Evolutionary conservation across 2,888 invertebrate species (phyloP).

Genomic region (Ariolimax columbianus): DNA sequence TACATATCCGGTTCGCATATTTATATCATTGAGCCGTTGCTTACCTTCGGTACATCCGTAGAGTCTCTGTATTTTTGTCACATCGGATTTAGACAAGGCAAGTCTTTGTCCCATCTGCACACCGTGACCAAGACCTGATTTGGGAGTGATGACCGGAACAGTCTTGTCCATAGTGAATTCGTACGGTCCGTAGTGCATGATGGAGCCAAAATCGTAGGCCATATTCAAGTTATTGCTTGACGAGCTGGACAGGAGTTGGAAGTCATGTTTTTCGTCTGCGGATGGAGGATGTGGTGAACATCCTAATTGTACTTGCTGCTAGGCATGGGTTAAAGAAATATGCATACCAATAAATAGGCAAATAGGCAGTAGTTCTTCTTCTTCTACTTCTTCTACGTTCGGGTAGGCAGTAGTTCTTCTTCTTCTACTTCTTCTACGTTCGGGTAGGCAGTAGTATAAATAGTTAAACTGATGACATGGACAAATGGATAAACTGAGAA

Average conservation of each 20-base stretch:
- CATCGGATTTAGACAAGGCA: not conserved
- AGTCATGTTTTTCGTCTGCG: not conserved
- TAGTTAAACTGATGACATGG: no score
- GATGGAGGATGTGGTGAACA: not conserved
- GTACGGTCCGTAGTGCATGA: slow-evolving; percentile 86
- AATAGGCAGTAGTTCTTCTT: no score
- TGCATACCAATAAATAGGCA: no score
- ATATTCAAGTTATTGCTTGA: slow-evolving; percentile 75
- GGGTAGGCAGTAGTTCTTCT: no score
- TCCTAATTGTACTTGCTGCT: no score
- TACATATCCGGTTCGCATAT: no score
- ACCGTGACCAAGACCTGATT: slow-evolving; percentile 45
- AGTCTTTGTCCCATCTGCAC: not conserved
- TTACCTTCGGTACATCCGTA: slow-evolving; percentile 8
- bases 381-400: no score
- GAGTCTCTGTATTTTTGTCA: not conserved
- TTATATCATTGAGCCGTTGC: no score
- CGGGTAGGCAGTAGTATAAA: no score
- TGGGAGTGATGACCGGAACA: slow-evolving; percentile 77
- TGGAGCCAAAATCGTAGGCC: slow-evolving; percentile 87
- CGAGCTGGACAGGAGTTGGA: not conserved
- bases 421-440: no score
- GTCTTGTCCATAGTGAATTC: slow-evolving; percentile 78
- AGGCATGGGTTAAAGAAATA: no score
- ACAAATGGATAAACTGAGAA: no score